Evolutionary conservation across 2,797 vertebrate genomes (phyloP).

Genomic region (Coregonus suidteri): DNA sequence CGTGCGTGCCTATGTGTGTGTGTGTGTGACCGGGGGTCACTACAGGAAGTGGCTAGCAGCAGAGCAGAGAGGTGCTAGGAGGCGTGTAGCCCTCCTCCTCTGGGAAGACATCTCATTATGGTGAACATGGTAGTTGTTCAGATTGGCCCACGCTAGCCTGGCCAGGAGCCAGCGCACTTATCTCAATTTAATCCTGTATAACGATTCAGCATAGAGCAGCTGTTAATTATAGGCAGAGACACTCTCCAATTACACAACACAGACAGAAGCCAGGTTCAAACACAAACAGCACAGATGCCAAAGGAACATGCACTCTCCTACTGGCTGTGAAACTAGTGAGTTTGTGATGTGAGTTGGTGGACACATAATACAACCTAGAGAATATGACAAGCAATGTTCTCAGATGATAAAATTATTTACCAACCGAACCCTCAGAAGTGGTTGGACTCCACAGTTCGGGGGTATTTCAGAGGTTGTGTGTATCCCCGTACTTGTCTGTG

Average conservation of each 20-base stretch:
- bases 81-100: conserved; percentile 46
- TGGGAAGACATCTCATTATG: conserved; percentile 71
- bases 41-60: neutral
- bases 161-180: conserved; percentile 73
- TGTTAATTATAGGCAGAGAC: conserved; percentile 75
- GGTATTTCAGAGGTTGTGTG: neutral
- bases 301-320: neutral
- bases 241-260: neutral
- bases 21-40: neutral
- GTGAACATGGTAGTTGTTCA: conserved; percentile 60
- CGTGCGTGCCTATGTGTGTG: neutral
- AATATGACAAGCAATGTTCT: neutral
- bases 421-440: neutral
- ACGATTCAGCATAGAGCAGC: conserved; percentile 58
- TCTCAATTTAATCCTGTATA: conserved; percentile 71
- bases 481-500: too few species aligned
- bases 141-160: conserved; percentile 50
- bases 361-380: neutral
- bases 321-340: neutral
- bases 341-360: neutral
- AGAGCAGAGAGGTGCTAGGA: conserved; percentile 7
- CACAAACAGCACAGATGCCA: neutral
- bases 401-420: neutral
- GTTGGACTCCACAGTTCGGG: neutral
- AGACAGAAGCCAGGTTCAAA: neutral